phyloP scores from a whole-genome alignment of 2,113 vertebrate species.

The Alethe castanea region DNA sequence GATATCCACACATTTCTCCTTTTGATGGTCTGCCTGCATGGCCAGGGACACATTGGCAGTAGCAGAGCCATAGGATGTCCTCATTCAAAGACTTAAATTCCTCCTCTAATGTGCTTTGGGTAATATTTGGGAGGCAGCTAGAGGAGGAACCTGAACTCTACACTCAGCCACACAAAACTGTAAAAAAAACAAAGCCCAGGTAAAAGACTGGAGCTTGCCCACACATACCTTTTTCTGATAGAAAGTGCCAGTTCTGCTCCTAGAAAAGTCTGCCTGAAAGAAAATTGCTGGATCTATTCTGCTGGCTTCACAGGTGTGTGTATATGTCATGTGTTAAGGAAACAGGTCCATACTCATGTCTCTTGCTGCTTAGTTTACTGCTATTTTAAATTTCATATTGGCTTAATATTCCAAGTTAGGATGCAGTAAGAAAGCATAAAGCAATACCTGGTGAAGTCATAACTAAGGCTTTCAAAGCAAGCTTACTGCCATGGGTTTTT shows the following conservation, averaged over 20 bases:
- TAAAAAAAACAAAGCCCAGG: not conserved
- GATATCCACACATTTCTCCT: not conserved
- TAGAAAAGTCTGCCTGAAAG: not conserved
- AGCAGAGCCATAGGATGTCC: not conserved
- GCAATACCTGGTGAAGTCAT: conserved; percentile 39
- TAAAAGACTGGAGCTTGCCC: not conserved
- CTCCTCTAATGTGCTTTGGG: not conserved
- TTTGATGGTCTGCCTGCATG: rapidly evolving
- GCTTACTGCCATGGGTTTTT: conserved; percentile 5
- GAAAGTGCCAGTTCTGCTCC: not conserved
- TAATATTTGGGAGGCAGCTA: not conserved
- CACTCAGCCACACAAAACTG: not conserved
- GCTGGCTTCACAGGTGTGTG: not conserved
- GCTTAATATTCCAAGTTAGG: conserved; percentile 9
- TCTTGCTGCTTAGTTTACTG: conserved; percentile 8
- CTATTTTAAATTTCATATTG: not conserved
- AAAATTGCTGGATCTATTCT: not conserved
- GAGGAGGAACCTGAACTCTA: not conserved
- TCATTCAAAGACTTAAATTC: not conserved
- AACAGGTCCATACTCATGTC: not conserved
- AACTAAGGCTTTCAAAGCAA: conserved; percentile 41
- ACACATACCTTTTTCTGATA: not conserved
- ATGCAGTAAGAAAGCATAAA: conserved; percentile 32
- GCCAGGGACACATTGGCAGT: not conserved
- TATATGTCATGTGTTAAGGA: rapidly evolving